phyloP scores from a whole-genome alignment of 2,888 invertebrate genomes.

The Rugalucina vietnamica region DNA sequence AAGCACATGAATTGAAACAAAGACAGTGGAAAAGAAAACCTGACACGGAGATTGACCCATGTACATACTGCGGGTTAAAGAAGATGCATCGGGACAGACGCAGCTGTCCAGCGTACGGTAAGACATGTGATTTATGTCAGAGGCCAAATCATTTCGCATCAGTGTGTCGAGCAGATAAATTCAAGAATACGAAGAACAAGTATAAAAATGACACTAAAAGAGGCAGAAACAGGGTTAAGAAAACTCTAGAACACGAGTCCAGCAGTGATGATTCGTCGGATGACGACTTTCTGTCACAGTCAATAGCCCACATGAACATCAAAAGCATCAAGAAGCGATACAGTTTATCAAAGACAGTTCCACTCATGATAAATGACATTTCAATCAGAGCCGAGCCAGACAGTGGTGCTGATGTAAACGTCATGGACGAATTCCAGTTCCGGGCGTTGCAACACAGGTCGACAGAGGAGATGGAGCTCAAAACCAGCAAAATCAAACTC shows the following conservation, averaged over 20 bases:
- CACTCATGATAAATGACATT: slow-evolving; percentile 13
- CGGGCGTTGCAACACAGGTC: not conserved
- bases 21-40: not conserved
- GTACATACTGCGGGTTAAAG: not conserved
- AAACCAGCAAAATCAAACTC: slow-evolving; percentile 11
- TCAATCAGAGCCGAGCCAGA: slow-evolving; percentile 21
- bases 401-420: slow-evolving; percentile 30
- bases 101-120: slow-evolving; percentile 6
- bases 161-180: not conserved
- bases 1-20: not conserved
- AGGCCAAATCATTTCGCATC: not conserved
- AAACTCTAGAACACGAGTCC: not conserved
- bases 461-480: not conserved
- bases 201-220: not conserved
- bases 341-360: not conserved
- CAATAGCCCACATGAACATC: not conserved
- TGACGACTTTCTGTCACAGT: not conserved
- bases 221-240: not conserved
- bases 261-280: not conserved
- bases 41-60: not conserved
- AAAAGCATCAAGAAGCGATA: not conserved
- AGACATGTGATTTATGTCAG: slow-evolving; percentile 3
- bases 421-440: slow-evolving; percentile 26
- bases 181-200: not conserved
- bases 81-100: not conserved